Evolutionary conservation across 2,888 invertebrate species (phyloP).

Genomic region (Xanthostigma xanthostigma): DNA sequence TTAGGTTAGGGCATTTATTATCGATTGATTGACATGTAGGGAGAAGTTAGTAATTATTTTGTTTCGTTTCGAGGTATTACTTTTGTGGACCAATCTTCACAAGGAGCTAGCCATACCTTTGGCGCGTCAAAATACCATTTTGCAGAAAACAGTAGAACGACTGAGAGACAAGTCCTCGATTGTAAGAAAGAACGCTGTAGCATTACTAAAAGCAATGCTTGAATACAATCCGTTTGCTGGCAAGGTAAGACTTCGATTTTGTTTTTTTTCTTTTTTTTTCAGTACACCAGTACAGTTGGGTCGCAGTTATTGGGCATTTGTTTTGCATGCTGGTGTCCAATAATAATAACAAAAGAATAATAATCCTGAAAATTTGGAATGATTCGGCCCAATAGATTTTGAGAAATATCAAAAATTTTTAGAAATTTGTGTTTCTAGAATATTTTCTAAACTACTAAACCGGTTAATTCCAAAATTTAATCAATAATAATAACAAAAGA

Average conservation of each 20-base stretch:
- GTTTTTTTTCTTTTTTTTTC: not conserved
- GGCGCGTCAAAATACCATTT: constrained; percentile 46
- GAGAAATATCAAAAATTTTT: too few relatives aligned
- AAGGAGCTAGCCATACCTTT: constrained; percentile 67
- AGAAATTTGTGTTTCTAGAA: too few relatives aligned
- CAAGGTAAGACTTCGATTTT: constrained; percentile 33
- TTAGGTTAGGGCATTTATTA: too few relatives aligned
- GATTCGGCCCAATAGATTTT: too few relatives aligned
- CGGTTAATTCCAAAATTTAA: too few relatives aligned
- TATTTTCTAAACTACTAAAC: too few relatives aligned
- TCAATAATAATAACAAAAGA: too few relatives aligned
- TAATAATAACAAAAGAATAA: too few relatives aligned
- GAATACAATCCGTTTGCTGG: constrained; percentile 78
- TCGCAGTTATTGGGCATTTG: not conserved
- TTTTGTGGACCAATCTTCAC: constrained; percentile 69
- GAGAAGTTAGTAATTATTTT: not conserved
- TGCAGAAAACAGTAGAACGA: constrained; percentile 51
- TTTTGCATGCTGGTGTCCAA: too few relatives aligned
- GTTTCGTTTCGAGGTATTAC: constrained; percentile 38
- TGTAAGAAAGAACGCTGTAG: constrained; percentile 74
- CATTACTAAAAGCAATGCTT: constrained; percentile 60
- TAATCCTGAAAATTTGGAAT: too few relatives aligned
- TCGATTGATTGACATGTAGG: too few relatives aligned
- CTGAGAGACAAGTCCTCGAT: constrained; percentile 69
- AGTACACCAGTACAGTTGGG: too few relatives aligned